phyloP scores from a whole-genome alignment of 2,797 vertebrate species.

The Tadarida brasiliensis region DNA sequence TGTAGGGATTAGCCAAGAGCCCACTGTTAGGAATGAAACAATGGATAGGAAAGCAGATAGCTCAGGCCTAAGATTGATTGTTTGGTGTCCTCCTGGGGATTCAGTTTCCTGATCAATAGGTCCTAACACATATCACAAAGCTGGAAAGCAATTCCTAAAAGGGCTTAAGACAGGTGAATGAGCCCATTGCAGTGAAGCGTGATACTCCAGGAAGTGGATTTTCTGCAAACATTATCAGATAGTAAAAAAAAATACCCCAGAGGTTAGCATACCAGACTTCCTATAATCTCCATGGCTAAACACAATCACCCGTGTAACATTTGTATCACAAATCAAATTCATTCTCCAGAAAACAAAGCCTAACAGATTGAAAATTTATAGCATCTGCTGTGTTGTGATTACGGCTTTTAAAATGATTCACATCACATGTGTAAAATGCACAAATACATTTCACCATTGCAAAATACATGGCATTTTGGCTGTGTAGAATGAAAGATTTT shows the following conservation, averaged over 20 bases:
- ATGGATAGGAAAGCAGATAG: not conserved
- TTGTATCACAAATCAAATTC: slow-evolving; percentile 75
- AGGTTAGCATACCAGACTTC: slow-evolving; percentile 54
- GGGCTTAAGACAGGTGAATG: not conserved
- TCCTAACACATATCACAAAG: not conserved
- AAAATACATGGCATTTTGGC: slow-evolving; percentile 67
- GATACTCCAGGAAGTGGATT: not conserved
- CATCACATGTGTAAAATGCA: slow-evolving; percentile 75
- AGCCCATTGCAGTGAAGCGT: not conserved
- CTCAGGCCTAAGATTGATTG: not conserved
- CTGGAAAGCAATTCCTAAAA: not conserved
- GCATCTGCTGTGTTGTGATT: slow-evolving; percentile 69
- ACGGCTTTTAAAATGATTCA: slow-evolving; percentile 80
- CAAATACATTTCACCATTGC: slow-evolving; percentile 67
- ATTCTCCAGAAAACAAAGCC: slow-evolving; percentile 76
- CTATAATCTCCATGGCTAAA: slow-evolving; percentile 63
- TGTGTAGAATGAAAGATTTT: slow-evolving; percentile 69
- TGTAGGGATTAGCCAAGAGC: not conserved
- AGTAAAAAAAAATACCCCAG: slow-evolving; percentile 17
- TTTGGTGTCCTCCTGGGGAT: not conserved
- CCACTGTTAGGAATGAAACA: not conserved
- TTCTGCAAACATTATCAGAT: not conserved
- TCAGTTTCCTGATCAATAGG: not conserved
- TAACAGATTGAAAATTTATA: slow-evolving; percentile 83
- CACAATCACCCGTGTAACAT: slow-evolving; percentile 62